Percentiles rank a stretch among this genome's conserved stretches.
These are phyloP conservation scores for Gallinago solitaria DNA, from an alignment of 2,797 vertebrate species.

Conservation along the genomic window DNA sequence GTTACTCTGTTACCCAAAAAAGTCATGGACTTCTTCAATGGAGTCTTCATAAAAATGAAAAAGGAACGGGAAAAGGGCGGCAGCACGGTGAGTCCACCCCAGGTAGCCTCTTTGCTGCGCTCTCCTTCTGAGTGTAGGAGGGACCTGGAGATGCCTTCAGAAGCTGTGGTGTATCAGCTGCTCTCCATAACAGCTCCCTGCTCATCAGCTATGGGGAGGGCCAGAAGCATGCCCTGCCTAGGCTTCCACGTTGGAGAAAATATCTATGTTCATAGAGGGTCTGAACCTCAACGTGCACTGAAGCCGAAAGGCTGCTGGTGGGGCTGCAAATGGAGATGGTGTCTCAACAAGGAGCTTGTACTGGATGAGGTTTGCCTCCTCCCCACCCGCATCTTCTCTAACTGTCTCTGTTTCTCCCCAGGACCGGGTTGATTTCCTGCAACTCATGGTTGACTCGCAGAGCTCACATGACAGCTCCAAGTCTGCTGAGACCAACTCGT, in stretches of 20 bases:
- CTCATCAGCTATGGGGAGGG: not conserved
- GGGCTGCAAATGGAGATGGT: not conserved
- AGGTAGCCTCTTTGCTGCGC: not conserved
- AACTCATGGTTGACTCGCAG: slow-evolving; percentile 85
- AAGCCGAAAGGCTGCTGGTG: not conserved
- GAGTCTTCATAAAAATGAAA: slow-evolving; percentile 77
- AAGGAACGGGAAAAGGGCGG: slow-evolving; percentile 34
- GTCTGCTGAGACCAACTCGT: not conserved
- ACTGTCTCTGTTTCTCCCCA: not conserved
- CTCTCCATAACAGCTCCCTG: not conserved
- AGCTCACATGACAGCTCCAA: slow-evolving; percentile 21
- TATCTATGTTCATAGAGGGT: not conserved
- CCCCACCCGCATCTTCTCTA: not conserved
- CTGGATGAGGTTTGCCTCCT: not conserved
- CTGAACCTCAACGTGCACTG: not conserved
- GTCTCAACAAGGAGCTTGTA: not conserved
- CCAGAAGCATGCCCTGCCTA: not conserved
- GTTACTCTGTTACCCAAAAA: slow-evolving; percentile 70
- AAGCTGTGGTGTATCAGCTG: not conserved
- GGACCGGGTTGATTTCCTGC: slow-evolving; percentile 83
- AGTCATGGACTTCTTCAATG: slow-evolving; percentile 75
- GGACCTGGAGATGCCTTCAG: not conserved
- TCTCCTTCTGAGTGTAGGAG: not conserved
- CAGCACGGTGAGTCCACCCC: slow-evolving; percentile 50
- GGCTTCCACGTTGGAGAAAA: not conserved